Base-by-base conservation (phyloP, 64 coral and sea anemone species). In the Montipora sp. region DNA sequence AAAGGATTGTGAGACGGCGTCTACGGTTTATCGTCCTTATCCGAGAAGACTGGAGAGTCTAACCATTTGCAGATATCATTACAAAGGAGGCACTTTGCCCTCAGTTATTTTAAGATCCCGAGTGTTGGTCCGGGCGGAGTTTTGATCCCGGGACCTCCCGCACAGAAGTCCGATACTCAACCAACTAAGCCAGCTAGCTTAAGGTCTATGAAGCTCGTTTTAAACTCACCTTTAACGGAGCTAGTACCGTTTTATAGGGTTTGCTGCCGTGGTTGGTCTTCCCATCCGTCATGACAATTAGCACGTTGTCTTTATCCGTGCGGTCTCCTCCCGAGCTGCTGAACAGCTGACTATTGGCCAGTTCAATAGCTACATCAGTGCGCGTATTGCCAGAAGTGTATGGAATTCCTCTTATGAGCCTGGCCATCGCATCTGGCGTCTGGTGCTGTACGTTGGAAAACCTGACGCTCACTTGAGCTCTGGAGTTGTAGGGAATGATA, bases 281-380 rank as follows among this genome's bases (percentile, higher is more conserved):
- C 13, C 95, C 95, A 85, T 96, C 95, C 5, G 95, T 96, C 75
- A 96, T 59, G 47, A 96, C 95, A 72, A 96, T 80, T 15, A 96
- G 61, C 13, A 96, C 90, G 46, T 93, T 96, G 5, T 87, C 74
- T 59, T 65, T 89, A 23, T 89, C 79, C 20, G 60, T 78, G 43
- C 90, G 87, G 57, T 74, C 60, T 7, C 95, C 95, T 5, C 90
- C 79, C 5, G 36, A 47, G 21, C 13, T 21, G n/a, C 24, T 66
- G 27, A 84, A 96, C 43, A 96, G 87, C 44, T 84, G 24, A 20
- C 1, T 81, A 45, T 87, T 90, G 16, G 95, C 95, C 80, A 80
- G 53, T 11, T 84, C 59, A 7, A 96, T 75, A 2, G 95, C 95
- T 23, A 7, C 22, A 21, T 96, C 95, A 46, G 95, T 96, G 23